Percentiles rank a stretch among this genome's conserved stretches.
These are phyloP conservation scores for Microtus obscurus DNA, from an alignment of 2,797 vertebrate species.

Conservation along the genomic window DNA sequence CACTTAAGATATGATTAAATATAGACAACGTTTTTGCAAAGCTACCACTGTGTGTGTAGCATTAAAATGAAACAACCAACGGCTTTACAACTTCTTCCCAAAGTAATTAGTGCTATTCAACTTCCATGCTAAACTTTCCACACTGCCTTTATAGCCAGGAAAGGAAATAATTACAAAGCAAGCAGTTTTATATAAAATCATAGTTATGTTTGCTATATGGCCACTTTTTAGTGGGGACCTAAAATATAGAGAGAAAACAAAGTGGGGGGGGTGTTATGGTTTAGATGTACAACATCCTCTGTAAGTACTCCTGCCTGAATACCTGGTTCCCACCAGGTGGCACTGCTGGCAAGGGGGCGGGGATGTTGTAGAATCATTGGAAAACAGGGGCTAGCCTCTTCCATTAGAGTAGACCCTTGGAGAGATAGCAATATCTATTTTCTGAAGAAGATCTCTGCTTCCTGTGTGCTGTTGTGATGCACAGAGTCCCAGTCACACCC, in stretches of 20 bases:
- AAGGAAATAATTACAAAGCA: background rate
- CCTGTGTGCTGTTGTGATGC: background rate
- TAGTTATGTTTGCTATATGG: background rate
- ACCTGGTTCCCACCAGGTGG: background rate
- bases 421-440: background rate
- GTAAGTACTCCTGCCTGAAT: background rate
- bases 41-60: background rate
- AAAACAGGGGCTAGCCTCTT: background rate
- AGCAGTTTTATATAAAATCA: background rate
- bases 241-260: background rate
- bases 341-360: no score
- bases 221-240: background rate
- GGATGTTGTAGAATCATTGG: background rate
- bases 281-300: background rate
- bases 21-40: background rate
- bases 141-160: background rate
- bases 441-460: background rate
- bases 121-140: background rate
- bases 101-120: background rate
- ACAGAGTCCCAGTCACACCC: no score
- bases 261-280: no score
- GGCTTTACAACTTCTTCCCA: background rate
- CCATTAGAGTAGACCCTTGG: background rate
- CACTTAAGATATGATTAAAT: constrained; percentile 5
- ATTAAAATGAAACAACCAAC: background rate